Conservation (phyloP, 2,113 vertebrate species). For the Catagonus wagneri region DNA sequence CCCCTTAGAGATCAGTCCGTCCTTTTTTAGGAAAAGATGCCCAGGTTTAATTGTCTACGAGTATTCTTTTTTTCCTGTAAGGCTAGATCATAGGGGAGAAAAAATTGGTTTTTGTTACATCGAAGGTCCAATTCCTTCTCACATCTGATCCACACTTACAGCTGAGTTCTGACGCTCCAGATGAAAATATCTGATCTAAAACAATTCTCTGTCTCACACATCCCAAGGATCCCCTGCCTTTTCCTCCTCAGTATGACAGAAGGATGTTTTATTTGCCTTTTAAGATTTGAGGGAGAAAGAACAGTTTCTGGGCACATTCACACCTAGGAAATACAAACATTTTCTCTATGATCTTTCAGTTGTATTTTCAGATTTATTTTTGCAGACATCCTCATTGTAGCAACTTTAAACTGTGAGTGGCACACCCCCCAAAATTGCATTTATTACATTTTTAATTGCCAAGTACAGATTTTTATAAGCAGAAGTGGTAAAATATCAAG, state of each 20-base stretch:
- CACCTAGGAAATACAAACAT: neutral
- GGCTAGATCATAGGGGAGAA: fast-evolving
- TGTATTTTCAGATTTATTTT: constrained; percentile 42
- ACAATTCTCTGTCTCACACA: fast-evolving
- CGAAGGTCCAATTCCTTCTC: neutral
- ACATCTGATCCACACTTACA: too few species aligned
- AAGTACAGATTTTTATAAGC: neutral
- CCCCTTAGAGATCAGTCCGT: neutral
- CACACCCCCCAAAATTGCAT: neutral
- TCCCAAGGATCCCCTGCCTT: neutral
- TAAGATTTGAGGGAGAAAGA: neutral
- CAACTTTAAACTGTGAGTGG: neutral
- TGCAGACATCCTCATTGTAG: neutral
- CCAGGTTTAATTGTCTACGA: neutral
- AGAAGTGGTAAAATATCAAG: neutral
- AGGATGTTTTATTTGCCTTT: neutral
- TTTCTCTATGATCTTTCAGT: neutral
- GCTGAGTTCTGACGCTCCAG: neutral
- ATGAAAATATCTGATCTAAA: neutral
- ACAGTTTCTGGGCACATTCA: neutral
- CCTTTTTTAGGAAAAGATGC: neutral
- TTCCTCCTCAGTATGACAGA: neutral
- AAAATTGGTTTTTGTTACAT: neutral
- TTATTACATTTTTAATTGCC: neutral
- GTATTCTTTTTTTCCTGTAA: neutral